phyloP scores from a whole-genome alignment of 2,888 invertebrate species.

The Oligia strigilis region DNA sequence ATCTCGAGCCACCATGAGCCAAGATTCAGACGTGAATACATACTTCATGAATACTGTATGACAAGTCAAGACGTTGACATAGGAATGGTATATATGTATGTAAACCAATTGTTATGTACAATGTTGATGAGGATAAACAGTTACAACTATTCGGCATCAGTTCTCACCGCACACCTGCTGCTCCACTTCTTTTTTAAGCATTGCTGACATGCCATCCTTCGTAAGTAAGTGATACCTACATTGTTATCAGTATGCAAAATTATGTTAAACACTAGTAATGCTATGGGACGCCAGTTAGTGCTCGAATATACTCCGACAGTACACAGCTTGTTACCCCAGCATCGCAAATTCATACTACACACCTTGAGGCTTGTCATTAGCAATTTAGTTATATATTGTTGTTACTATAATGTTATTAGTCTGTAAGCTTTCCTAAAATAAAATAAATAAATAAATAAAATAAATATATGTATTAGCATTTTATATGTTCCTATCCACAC shows the following conservation, averaged over 20 bases:
- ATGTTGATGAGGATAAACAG: slow-evolving; percentile 28
- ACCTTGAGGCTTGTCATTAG: no score
- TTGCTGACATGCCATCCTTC: neutral
- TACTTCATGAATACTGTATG: slow-evolving; percentile 36
- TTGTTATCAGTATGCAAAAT: slow-evolving; percentile 19
- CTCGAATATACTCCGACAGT: slow-evolving; percentile 1
- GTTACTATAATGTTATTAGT: no score
- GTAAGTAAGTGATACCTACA: neutral
- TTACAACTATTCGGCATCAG: slow-evolving; percentile 6
- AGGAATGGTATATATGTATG: slow-evolving; percentile 20
- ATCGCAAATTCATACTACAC: slow-evolving; percentile 3
- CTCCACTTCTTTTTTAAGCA: neutral
- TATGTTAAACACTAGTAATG: slow-evolving; percentile 15
- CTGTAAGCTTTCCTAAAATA: no score
- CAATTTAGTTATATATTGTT: no score
- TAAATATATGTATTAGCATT: neutral
- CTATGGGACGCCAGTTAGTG: neutral
- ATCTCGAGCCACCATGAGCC: slow-evolving; percentile 14
- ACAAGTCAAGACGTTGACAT: slow-evolving; percentile 17
- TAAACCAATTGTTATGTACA: slow-evolving; percentile 18
- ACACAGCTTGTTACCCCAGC: neutral
- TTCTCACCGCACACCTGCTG: neutral
- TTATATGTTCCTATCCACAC: neutral
- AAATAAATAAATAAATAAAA: no score
- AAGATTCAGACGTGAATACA: slow-evolving; percentile 32